Evolutionary conservation across 2,113 vertebrate species (phyloP).

Genomic region (Capreolus pygargus): DNA sequence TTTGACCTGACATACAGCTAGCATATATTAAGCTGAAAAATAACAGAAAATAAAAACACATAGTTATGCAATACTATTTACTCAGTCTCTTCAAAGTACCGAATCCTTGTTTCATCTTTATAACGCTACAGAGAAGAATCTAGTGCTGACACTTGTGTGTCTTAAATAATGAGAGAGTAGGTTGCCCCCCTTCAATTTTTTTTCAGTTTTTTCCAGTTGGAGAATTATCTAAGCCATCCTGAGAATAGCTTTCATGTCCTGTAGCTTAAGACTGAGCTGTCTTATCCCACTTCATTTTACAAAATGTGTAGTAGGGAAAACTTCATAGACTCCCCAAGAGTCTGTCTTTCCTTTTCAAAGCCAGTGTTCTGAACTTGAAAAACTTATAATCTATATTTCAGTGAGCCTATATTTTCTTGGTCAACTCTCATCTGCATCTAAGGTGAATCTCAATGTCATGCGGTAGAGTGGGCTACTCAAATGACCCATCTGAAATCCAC

Average conservation of each 20-base stretch:
- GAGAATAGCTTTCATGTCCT: neutral
- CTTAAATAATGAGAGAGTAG: neutral
- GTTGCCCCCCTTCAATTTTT: fast-evolving
- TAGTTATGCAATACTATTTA: neutral
- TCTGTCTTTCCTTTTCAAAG: neutral
- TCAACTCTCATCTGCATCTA: neutral
- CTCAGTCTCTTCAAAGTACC: neutral
- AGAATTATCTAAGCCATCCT: neutral
- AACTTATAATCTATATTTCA: neutral
- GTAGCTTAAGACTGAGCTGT: neutral
- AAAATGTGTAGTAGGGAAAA: neutral
- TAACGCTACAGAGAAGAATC: neutral
- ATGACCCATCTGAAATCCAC: slow-evolving; percentile 55
- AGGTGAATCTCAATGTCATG: neutral
- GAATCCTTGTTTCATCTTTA: neutral
- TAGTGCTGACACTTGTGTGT: neutral
- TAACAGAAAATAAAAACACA: neutral
- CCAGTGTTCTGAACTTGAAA: neutral
- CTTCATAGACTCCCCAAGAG: neutral
- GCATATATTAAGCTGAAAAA: neutral
- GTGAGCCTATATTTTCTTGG: neutral
- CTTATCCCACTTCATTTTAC: neutral
- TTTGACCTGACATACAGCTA: neutral
- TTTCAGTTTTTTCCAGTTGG: neutral
- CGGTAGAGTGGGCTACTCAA: neutral